These are phyloP conservation scores for Channa argus DNA, from an alignment of 2,113 vertebrate species.

Conservation along the genomic window DNA sequence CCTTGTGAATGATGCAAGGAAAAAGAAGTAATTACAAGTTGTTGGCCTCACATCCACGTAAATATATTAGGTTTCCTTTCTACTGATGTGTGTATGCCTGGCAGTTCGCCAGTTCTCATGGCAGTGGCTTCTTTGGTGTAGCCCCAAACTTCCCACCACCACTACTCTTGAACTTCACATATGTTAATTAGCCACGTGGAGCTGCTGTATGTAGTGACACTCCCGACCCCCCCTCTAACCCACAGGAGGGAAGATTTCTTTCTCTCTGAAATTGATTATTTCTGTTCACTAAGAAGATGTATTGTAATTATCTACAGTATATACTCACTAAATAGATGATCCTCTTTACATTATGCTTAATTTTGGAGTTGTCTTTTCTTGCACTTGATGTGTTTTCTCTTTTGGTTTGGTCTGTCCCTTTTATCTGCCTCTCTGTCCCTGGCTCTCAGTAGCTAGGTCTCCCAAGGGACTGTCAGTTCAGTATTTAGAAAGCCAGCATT, in stretches of 20 bases:
- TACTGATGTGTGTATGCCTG: conserved; percentile 75
- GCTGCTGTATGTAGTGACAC: conserved; percentile 79
- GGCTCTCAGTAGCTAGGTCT: conserved; percentile 54
- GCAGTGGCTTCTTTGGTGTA: conserved; percentile 72
- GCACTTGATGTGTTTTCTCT: conserved; percentile 30
- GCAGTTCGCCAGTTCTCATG: conserved; percentile 83
- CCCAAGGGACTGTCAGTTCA: conserved; percentile 62
- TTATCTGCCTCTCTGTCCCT: conserved; percentile 39
- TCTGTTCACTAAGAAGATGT: conserved; percentile 16
- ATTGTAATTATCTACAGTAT: neutral
- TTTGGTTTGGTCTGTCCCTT: conserved; percentile 36
- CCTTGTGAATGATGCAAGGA: conserved; percentile 34
- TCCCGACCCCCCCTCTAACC: conserved; percentile 71
- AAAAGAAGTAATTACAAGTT: conserved; percentile 55
- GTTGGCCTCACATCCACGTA: conserved; percentile 15
- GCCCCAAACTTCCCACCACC: conserved; percentile 79
- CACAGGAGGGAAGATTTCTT: conserved; percentile 72
- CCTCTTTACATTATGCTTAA: conserved; percentile 11
- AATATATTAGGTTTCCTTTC: conserved; percentile 76
- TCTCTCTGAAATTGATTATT: neutral
- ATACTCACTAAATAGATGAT: conserved; percentile 34
- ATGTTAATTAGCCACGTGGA: conserved; percentile 95
- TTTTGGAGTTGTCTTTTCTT: conserved; percentile 21
- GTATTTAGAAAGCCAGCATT: conserved; percentile 65
- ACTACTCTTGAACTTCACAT: conserved; percentile 89